Conservation (phyloP, 2,797 vertebrate species). For the Periophthalmus magnuspinnatus region DNA sequence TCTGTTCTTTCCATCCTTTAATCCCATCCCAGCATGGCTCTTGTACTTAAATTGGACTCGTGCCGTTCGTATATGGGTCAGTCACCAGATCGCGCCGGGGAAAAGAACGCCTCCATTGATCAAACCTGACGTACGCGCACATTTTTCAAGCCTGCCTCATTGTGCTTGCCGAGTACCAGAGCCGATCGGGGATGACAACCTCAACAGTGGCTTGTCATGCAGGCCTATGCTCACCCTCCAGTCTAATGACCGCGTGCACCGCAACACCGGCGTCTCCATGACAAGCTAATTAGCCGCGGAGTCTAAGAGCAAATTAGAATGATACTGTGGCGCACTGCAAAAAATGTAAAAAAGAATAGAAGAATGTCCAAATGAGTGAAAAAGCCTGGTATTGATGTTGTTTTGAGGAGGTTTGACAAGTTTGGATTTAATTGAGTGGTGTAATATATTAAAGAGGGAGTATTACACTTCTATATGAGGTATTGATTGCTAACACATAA, state of each 20-base stretch:
- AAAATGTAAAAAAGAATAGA: background rate
- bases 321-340: slow-evolving; percentile 63
- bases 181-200: slow-evolving; percentile 38
- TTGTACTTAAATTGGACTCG: slow-evolving; percentile 36
- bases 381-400: background rate
- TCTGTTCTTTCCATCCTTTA: background rate
- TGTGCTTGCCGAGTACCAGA: slow-evolving; percentile 16
- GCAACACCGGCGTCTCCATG: slow-evolving; percentile 65
- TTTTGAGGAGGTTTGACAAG: background rate
- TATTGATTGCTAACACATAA: no score
- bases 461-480: no score
- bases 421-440: no score
- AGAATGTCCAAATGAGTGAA: background rate
- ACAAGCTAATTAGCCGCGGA: slow-evolving; percentile 75
- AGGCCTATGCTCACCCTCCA: slow-evolving; percentile 41
- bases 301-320: slow-evolving; percentile 73
- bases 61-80: slow-evolving; percentile 44
- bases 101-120: slow-evolving; percentile 36
- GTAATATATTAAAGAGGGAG: no score
- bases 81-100: slow-evolving; percentile 34
- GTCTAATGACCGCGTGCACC: slow-evolving; percentile 66
- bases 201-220: slow-evolving; percentile 46
- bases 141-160: slow-evolving; percentile 28
- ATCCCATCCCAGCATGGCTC: slow-evolving; percentile 1
- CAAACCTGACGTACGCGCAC: slow-evolving; percentile 25